These are phyloP conservation scores for Pitta sordida DNA, from an alignment of 2,113 vertebrate species.

Conservation along the genomic window DNA sequence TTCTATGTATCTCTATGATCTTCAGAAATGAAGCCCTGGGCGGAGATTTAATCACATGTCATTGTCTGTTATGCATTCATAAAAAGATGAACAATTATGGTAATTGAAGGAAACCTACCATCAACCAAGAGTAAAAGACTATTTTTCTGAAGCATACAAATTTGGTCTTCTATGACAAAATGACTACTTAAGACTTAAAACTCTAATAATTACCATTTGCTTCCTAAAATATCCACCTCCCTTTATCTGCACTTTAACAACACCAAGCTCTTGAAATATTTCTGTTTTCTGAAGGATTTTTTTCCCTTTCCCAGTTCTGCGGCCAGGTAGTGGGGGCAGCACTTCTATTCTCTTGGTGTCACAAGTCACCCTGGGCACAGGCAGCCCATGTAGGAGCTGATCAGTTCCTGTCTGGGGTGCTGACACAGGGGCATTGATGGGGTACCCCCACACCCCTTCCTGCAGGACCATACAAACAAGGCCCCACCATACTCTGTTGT, in stretches of 20 bases:
- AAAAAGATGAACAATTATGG: conserved; percentile 62
- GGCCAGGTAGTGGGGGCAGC: background rate
- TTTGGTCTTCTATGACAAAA: conserved; percentile 69
- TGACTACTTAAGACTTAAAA: conserved; percentile 60
- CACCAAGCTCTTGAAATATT: background rate
- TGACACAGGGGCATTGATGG: background rate
- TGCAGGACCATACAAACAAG: background rate
- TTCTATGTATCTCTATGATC: background rate
- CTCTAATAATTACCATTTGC: conserved; percentile 73
- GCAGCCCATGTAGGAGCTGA: rapidly evolving
- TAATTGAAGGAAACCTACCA: conserved; percentile 68
- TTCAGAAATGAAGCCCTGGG: conserved; percentile 46
- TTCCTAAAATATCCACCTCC: conserved; percentile 68
- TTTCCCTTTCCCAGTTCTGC: background rate
- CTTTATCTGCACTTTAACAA: conserved; percentile 49
- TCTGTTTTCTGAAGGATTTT: background rate
- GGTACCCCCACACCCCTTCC: background rate
- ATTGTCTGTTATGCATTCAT: conserved; percentile 53
- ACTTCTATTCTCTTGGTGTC: background rate
- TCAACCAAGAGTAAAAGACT: conserved; percentile 67
- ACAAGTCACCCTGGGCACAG: background rate
- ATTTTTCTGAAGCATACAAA: conserved; percentile 62
- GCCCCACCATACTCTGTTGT: background rate
- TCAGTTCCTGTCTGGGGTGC: background rate
- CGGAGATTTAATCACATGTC: conserved; percentile 50